Percentiles rank a stretch among this genome's conserved stretches.
These are phyloP conservation scores for Tetramorium bicarinatum DNA, from an alignment of 2,888 invertebrate species.

Conservation along the genomic window DNA sequence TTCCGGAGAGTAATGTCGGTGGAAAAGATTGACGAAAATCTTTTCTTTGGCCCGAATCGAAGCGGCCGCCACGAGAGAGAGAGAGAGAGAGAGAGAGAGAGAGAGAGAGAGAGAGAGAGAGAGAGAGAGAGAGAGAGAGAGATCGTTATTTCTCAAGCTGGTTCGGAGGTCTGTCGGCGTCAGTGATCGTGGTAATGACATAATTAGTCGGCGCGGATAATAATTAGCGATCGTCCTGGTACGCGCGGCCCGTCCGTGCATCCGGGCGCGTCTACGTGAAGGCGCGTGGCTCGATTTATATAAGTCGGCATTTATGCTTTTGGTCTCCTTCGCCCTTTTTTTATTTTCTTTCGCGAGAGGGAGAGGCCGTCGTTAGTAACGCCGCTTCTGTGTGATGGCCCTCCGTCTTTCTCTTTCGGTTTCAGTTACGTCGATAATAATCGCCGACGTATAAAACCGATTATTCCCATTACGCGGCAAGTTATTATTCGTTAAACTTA, in stretches of 20 bases:
- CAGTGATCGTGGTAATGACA: conserved; percentile 82
- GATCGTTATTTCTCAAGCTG: conserved; percentile 70
- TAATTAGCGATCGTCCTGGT: conserved; percentile 77
- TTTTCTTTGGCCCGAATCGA: conserved; percentile 45
- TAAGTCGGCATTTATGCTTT: conserved; percentile 48
- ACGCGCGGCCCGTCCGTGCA: conserved; percentile 42
- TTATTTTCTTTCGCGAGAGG: not conserved
- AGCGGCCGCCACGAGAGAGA: conserved; percentile 29
- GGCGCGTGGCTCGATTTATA: conserved; percentile 74
- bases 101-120: too few species aligned
- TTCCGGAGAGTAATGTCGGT: conserved; percentile 16
- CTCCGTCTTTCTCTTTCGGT: not conserved
- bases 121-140: conserved; percentile 49
- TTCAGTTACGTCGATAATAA: conserved; percentile 30
- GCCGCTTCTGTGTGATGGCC: conserved; percentile 10
- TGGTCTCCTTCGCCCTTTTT: conserved; percentile 23
- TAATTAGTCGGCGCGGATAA: conserved; percentile 80
- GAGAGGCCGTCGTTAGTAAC: conserved; percentile 38
- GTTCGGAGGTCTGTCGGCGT: conserved; percentile 59
- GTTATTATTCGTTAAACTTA: conserved; percentile 38
- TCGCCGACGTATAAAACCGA: conserved; percentile 20
- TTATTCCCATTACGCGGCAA: conserved; percentile 35
- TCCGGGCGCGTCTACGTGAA: conserved; percentile 71
- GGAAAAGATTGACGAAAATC: conserved; percentile 61
- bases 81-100: conserved; percentile 66